phyloP scores from a whole-genome alignment of 2,797 vertebrate species.

The Manis pentadactyla region DNA sequence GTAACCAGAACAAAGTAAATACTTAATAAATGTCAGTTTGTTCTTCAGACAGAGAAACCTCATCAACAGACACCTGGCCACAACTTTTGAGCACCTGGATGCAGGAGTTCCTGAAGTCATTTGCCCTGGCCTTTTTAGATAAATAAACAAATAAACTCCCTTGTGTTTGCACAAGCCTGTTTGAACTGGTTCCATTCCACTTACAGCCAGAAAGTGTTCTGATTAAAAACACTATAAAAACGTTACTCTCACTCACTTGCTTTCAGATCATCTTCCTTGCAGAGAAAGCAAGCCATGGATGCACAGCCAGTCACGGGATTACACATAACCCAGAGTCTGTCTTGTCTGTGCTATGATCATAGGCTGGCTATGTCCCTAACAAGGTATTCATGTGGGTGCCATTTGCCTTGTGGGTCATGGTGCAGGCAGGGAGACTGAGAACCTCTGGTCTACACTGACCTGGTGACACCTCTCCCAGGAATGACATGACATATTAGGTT shows the following conservation, averaged over 20 bases:
- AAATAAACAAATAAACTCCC: not conserved
- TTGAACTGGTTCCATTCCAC: not conserved
- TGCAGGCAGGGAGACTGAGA: not conserved
- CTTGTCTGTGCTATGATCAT: not conserved
- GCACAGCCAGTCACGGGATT: not conserved
- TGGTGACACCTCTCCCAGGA: not conserved
- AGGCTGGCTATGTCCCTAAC: not conserved
- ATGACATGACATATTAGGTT: not conserved
- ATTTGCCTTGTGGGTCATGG: too few relatives aligned
- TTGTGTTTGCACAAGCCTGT: not conserved
- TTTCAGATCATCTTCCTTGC: not conserved
- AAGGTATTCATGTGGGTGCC: accelerated
- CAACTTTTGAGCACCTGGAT: not conserved
- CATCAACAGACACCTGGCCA: not conserved
- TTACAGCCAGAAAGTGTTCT: not conserved
- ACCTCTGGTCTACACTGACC: not conserved
- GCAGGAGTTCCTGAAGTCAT: not conserved
- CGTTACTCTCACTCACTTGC: not conserved
- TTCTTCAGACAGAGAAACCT: not conserved
- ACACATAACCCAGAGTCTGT: not conserved
- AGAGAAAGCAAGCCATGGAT: not conserved
- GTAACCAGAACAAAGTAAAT: not conserved
- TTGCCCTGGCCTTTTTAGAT: not conserved
- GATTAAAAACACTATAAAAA: not conserved
- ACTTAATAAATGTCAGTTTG: not conserved